These are phyloP conservation scores for Manis javanica DNA, from an alignment of 2,797 vertebrate species.

Conservation along the genomic window DNA sequence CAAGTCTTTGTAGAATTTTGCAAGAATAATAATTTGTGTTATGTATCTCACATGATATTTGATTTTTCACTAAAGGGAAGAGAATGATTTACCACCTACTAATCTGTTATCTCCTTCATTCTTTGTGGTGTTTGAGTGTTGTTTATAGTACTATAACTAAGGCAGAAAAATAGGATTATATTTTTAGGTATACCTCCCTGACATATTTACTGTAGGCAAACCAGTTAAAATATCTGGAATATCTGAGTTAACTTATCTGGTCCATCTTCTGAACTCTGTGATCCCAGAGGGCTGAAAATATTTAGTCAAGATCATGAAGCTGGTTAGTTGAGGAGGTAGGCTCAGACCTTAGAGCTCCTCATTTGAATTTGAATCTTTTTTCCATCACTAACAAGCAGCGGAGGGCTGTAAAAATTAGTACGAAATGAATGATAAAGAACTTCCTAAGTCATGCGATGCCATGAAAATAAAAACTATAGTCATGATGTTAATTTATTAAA, in stretches of 20 bases:
- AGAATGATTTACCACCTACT: background rate
- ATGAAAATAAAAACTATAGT: background rate
- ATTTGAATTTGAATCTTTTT: background rate
- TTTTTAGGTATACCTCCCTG: background rate
- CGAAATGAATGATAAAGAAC: background rate
- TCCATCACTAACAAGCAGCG: background rate
- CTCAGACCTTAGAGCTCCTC: background rate
- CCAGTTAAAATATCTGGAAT: background rate
- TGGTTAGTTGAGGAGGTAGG: background rate
- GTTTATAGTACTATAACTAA: background rate
- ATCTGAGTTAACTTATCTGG: background rate
- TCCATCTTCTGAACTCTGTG: background rate
- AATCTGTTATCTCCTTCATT: background rate
- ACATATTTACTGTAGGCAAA: conserved; percentile 11
- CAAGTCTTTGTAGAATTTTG: background rate
- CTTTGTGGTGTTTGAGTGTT: background rate
- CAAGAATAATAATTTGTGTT: background rate
- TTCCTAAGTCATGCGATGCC: background rate
- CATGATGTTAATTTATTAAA: background rate
- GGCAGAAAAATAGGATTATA: background rate
- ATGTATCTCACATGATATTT: background rate
- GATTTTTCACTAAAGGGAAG: background rate
- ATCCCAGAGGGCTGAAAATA: background rate
- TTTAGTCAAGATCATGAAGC: background rate
- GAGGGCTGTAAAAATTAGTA: background rate